Percentiles rank a stretch among this genome's conserved stretches.
These are phyloP conservation scores for Drosophila busckii DNA, from an alignment of 1,140 invertebrate genomes.

Conservation along the genomic window DNA sequence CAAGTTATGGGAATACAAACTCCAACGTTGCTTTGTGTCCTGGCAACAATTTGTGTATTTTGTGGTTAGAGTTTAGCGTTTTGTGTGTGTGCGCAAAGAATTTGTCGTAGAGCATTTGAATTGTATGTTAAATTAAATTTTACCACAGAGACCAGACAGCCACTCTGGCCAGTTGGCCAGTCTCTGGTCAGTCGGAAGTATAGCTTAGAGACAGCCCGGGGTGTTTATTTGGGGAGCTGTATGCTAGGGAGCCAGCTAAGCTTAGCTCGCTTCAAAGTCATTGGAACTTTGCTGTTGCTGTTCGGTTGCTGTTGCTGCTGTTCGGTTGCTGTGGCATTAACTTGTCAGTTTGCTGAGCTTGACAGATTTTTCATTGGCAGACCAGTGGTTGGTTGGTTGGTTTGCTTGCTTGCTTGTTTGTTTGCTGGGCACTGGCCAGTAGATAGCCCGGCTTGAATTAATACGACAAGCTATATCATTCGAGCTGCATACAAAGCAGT, in stretches of 20 bases:
- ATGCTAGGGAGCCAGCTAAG: no score
- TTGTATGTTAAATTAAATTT: constrained; percentile 77
- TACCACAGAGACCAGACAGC: constrained; percentile 65
- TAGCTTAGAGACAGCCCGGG: no score
- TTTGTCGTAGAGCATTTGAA: constrained; percentile 64
- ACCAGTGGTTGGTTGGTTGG: not conserved
- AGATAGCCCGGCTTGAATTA: constrained; percentile 20
- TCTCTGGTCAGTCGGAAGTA: not conserved
- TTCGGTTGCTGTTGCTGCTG: constrained; percentile 8
- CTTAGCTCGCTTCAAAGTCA: no score
- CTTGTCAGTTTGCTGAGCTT: constrained; percentile 70
- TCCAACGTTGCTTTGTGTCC: constrained; percentile 44
- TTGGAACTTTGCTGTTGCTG: constrained; percentile 22
- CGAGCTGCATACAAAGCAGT: constrained; percentile 10
- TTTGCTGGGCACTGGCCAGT: not conserved
- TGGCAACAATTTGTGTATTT: constrained; percentile 59
- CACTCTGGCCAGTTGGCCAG: not conserved
- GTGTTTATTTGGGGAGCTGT: not conserved
- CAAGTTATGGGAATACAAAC: constrained; percentile 21
- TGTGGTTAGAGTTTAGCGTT: constrained; percentile 42
- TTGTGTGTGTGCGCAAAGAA: constrained; percentile 27
- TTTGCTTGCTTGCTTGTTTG: constrained; percentile 15
- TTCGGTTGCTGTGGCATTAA: constrained; percentile 56
- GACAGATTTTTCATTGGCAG: constrained; percentile 67
- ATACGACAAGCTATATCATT: constrained; percentile 36